A percentile compares a stretch with the other conserved stretches of the same genome.
Conservation (phyloP, 2,888 invertebrate genomes). For the Ennomos fuscantarius region DNA sequence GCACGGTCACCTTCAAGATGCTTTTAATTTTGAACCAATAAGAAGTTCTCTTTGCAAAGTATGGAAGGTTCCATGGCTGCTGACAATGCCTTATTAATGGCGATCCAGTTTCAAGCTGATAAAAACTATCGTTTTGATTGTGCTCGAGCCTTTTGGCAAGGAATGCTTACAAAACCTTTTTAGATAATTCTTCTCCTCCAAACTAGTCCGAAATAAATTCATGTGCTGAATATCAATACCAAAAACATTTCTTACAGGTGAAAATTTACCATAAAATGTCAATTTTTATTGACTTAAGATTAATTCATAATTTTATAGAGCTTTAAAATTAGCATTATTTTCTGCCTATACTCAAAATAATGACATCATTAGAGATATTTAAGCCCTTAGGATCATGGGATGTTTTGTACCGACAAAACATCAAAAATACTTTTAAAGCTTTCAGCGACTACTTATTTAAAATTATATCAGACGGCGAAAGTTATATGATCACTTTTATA, state of each 20-base stretch:
- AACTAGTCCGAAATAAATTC: constrained; percentile 33
- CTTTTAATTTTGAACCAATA: constrained; percentile 79
- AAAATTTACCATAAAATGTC: constrained; percentile 14
- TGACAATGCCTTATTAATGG: constrained; percentile 68
- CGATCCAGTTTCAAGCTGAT: constrained; percentile 54
- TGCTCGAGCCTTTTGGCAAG: constrained; percentile 21
- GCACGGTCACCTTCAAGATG: constrained; percentile 80
- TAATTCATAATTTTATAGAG: no score
- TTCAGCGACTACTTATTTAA: no score
- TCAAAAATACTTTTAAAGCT: no score
- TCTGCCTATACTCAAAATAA: neutral
- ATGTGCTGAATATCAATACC: constrained; percentile 25
- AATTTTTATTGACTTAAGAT: no score
- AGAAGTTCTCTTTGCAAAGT: constrained; percentile 68
- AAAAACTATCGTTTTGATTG: constrained; percentile 36
- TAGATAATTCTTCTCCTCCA: constrained; percentile 16
- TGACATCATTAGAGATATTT: constrained; percentile 1
- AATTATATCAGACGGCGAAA: constrained; percentile 34
- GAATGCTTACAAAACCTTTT: constrained; percentile 38
- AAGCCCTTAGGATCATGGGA: no score
- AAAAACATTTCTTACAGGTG: constrained; percentile 5
- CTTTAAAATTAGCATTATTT: no score
- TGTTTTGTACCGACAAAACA: no score
- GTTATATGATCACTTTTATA: no score
- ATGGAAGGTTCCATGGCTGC: constrained; percentile 43